phyloP scores from a whole-genome alignment of 2,797 vertebrate genomes.

The Momotus momota region DNA sequence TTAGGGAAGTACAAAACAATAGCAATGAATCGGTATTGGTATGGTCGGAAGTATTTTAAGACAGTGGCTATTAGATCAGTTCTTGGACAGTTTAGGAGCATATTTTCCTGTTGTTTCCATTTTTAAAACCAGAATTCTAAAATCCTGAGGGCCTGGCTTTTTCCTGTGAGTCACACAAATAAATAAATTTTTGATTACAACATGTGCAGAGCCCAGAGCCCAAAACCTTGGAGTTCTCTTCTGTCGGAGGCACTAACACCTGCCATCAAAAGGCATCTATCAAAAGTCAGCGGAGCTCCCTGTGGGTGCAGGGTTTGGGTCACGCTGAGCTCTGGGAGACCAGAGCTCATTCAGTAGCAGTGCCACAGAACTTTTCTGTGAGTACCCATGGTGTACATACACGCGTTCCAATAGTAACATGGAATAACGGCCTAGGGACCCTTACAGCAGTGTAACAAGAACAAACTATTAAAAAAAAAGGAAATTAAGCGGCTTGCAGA shows the following conservation, averaged over 20 bases:
- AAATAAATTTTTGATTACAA: background rate
- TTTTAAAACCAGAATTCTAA: background rate
- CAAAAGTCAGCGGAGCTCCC: background rate
- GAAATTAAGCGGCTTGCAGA: background rate
- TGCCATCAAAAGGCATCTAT: rapidly evolving
- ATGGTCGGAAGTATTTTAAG: background rate
- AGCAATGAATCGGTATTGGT: background rate
- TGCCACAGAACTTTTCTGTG: background rate
- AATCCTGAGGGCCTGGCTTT: background rate
- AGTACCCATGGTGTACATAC: rapidly evolving
- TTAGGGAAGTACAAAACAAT: background rate
- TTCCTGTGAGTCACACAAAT: background rate
- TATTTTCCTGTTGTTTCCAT: conserved; percentile 9
- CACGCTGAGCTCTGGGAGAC: background rate
- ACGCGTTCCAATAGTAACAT: rapidly evolving
- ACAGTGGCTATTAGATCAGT: background rate
- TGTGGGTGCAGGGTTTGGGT: background rate
- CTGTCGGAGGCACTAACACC: background rate
- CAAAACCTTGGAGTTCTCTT: background rate
- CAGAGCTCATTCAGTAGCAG: background rate
- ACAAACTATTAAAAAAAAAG: background rate
- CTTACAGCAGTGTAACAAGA: background rate
- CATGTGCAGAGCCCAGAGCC: background rate
- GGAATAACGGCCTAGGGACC: background rate
- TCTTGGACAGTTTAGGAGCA: background rate